Percentiles rank a stretch among this genome's conserved stretches.
Conservation (phyloP, 2,888 invertebrate genomes). For the Mesorhabditis spiculigera region DNA sequence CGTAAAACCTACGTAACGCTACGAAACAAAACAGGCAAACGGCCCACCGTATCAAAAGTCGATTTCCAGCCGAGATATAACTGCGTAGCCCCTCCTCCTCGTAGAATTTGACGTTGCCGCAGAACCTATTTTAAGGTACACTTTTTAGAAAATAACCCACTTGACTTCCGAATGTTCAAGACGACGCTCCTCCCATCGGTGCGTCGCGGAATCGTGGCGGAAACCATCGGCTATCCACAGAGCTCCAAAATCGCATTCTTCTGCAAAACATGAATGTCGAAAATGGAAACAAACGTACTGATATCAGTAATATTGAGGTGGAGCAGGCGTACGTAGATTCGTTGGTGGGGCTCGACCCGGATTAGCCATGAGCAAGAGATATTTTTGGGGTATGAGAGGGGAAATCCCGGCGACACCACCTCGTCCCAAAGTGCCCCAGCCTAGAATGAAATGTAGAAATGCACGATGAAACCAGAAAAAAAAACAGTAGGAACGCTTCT, state of each 20-base stretch:
- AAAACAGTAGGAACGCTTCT: neutral
- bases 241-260: slow-evolving; percentile 60
- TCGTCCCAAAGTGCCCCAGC: slow-evolving; percentile 44
- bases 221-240: slow-evolving; percentile 61
- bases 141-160: neutral
- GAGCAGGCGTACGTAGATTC: slow-evolving; percentile 61
- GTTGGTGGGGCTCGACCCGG: slow-evolving; percentile 59
- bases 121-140: slow-evolving; percentile 47
- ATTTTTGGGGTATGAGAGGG: slow-evolving; percentile 59
- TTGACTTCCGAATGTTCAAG: slow-evolving; percentile 10
- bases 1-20: neutral
- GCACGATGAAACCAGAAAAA: neutral
- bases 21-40: neutral
- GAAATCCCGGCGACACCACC: slow-evolving; percentile 61
- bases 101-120: slow-evolving; percentile 62
- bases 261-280: slow-evolving; percentile 21
- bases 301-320: slow-evolving; percentile 59
- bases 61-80: slow-evolving; percentile 59
- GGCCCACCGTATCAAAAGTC: slow-evolving; percentile 57
- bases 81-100: slow-evolving; percentile 61
- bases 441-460: neutral
- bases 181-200: slow-evolving; percentile 3
- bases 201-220: slow-evolving; percentile 31
- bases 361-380: slow-evolving; percentile 62
- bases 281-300: slow-evolving; percentile 20